Percentiles rank a stretch among this genome's conserved stretches.
Conservation (phyloP, 1,140 invertebrate genomes). For the Megathymus violae region DNA sequence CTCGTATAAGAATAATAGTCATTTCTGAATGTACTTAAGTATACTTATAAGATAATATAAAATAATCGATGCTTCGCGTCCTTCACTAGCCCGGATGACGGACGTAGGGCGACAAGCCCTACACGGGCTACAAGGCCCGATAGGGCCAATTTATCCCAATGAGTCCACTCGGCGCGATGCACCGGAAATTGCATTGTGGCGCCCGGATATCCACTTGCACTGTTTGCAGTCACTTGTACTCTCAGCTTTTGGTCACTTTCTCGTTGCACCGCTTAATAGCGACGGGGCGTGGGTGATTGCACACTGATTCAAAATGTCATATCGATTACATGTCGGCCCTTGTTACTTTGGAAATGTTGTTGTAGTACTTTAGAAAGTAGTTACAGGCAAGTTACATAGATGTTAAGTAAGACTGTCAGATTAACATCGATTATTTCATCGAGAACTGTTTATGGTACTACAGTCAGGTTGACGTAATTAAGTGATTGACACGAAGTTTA, state of each 20-base stretch:
- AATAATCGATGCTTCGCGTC: no score
- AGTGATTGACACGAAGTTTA: no score
- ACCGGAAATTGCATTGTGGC: constrained; percentile 55
- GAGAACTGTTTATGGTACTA: no score
- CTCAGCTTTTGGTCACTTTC: constrained; percentile 32
- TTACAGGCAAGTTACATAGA: neutral
- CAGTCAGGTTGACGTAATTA: no score
- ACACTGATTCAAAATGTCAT: neutral
- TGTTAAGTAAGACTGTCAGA: neutral
- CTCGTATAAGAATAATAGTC: no score
- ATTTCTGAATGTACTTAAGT: no score
- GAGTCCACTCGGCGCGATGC: constrained; percentile 38
- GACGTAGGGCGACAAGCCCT: constrained; percentile 56
- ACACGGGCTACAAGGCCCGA: constrained; percentile 41
- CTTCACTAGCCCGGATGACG: constrained; percentile 54
- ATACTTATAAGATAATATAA: no score
- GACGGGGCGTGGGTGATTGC: neutral
- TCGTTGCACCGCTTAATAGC: constrained; percentile 29
- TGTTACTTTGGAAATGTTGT: constrained; percentile 8
- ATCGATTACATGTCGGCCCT: constrained; percentile 1
- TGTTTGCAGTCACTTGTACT: constrained; percentile 31
- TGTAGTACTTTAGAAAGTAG: constrained; percentile 4
- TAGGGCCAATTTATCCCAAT: constrained; percentile 50
- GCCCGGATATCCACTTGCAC: constrained; percentile 63
- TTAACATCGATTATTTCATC: neutral